Evolutionary conservation across 2,797 vertebrate species (phyloP).

Genomic region (Macropodus opercularis): DNA sequence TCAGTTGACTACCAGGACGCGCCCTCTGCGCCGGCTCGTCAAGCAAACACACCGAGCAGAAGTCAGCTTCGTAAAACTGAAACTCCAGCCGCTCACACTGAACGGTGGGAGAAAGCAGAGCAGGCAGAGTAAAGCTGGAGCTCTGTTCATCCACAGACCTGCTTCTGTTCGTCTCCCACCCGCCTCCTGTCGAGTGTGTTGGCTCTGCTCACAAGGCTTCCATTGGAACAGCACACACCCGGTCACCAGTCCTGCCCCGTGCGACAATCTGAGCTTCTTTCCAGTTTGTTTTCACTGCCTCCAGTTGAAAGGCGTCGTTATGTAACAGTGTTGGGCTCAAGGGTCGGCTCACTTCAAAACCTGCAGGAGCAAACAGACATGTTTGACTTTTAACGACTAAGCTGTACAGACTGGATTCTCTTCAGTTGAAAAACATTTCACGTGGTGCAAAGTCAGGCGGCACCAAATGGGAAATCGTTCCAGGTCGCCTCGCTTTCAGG

Average conservation of each 20-base stretch:
- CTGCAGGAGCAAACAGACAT: background rate
- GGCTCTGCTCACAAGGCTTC: slow-evolving; percentile 50
- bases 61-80: too few relatives aligned
- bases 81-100: too few relatives aligned
- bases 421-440: background rate
- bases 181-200: slow-evolving; percentile 13
- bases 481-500: slow-evolving; percentile 4
- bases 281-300: slow-evolving; percentile 42
- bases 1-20: too few relatives aligned
- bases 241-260: slow-evolving; percentile 45
- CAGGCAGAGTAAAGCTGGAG: too few relatives aligned
- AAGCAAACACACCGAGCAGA: too few relatives aligned
- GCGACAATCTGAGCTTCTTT: slow-evolving; percentile 30
- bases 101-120: too few relatives aligned
- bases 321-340: slow-evolving; percentile 36
- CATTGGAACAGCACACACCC: slow-evolving; percentile 43
- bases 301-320: slow-evolving; percentile 37
- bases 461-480: slow-evolving; percentile 36
- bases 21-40: too few relatives aligned
- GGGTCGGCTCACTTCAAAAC: background rate
- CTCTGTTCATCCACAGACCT: slow-evolving; percentile 29
- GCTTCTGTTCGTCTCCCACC: slow-evolving; percentile 2
- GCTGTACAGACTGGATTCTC: background rate
- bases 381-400: too few relatives aligned
- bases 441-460: slow-evolving; percentile 15